Percentiles rank a stretch among this genome's conserved stretches.
Conservation (phyloP, 2,888 invertebrate species). For the Unio delphinus region DNA sequence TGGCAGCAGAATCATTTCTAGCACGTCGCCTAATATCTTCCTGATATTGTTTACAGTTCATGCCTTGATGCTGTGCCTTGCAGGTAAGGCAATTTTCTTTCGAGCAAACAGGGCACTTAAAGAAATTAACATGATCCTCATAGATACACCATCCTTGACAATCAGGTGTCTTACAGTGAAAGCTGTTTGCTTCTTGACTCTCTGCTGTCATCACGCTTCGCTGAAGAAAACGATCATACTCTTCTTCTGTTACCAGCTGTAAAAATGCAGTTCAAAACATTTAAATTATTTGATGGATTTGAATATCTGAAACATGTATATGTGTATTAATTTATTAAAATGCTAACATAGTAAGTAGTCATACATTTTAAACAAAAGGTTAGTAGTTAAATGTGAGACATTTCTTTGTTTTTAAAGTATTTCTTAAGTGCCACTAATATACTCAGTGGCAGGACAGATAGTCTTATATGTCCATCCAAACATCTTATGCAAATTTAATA, state of each 20-base stretch:
- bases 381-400: too few relatives aligned
- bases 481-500: too few relatives aligned
- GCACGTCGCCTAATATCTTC: constrained; percentile 78
- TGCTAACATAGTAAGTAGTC: neutral
- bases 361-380: too few relatives aligned
- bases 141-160: constrained; percentile 92
- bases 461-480: too few relatives aligned
- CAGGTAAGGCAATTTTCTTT: constrained; percentile 88
- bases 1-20: constrained; percentile 79
- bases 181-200: constrained; percentile 83
- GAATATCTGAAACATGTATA: neutral
- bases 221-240: constrained; percentile 86
- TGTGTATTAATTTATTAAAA: neutral
- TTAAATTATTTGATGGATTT: constrained; percentile 73
- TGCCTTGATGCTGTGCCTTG: constrained; percentile 77
- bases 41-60: constrained; percentile 87
- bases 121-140: constrained; percentile 88
- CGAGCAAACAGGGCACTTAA: constrained; percentile 87
- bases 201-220: constrained; percentile 87
- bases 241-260: constrained; percentile 64
- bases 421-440: too few relatives aligned
- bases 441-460: too few relatives aligned
- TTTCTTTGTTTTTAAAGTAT: too few relatives aligned
- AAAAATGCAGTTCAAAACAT: neutral
- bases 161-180: constrained; percentile 92